A percentile compares a stretch with the other conserved stretches of the same genome.
phyloP scores from a whole-genome alignment of 92 coral and sea anemone genomes.

The Epizoanthus ramosus region DNA sequence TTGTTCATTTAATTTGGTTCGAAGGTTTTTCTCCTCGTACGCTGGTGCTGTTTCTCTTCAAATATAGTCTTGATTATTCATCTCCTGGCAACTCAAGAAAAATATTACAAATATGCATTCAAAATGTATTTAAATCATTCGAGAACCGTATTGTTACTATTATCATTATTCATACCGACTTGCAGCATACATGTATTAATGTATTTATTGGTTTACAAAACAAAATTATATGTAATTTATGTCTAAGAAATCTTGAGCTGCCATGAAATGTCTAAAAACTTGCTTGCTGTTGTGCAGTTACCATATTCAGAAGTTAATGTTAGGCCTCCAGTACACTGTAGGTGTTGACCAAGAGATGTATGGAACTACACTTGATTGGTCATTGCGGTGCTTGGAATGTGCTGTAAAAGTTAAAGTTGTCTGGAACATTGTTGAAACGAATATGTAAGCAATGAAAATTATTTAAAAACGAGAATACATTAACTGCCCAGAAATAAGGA shows the following conservation, averaged over 20 bases:
- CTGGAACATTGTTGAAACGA: neutral
- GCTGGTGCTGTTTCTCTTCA: neutral
- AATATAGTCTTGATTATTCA: too few species aligned
- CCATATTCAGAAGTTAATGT: neutral
- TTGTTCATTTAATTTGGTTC: constrained; percentile 16
- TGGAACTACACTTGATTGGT: neutral
- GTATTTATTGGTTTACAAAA: constrained; percentile 19
- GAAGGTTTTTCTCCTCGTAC: neutral
- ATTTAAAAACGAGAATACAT: constrained; percentile 25
- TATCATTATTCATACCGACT: neutral
- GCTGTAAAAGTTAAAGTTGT: neutral
- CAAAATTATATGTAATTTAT: neutral
- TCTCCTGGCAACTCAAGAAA: constrained; percentile 15
- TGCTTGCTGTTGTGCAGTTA: neutral
- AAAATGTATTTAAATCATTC: constrained; percentile 27
- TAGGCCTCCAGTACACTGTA: neutral
- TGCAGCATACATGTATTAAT: neutral
- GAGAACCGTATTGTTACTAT: neutral
- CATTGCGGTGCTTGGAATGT: neutral
- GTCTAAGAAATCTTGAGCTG: constrained; percentile 22
- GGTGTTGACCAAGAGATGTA: neutral
- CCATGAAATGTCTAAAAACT: neutral
- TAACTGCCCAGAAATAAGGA: too few species aligned
- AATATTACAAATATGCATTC: constrained; percentile 1
- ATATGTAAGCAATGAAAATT: neutral